Conservation (phyloP, 2,797 vertebrate genomes). For the Fistularia tabacaria region DNA sequence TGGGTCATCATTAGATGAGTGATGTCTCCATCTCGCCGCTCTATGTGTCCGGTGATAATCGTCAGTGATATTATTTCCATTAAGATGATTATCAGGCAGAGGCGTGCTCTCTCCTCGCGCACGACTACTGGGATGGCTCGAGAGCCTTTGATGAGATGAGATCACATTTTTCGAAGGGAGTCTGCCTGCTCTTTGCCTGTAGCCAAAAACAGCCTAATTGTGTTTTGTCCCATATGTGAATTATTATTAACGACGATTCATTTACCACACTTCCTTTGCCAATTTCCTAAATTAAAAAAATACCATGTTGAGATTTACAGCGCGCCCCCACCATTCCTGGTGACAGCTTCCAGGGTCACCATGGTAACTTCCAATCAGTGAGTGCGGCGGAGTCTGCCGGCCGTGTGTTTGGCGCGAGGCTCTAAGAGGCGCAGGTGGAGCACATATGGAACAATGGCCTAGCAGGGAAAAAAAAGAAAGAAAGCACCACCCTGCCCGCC, state of each 20-base stretch:
- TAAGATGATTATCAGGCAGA: slow-evolving; percentile 63
- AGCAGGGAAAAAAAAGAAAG: slow-evolving; percentile 37
- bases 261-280: slow-evolving; percentile 79
- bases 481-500: slow-evolving; percentile 62
- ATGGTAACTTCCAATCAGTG: slow-evolving; percentile 78
- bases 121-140: slow-evolving; percentile 67
- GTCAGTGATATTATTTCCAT: slow-evolving; percentile 67
- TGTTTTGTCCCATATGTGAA: slow-evolving; percentile 78
- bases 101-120: slow-evolving; percentile 52
- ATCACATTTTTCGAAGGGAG: slow-evolving; percentile 64
- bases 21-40: slow-evolving; percentile 54
- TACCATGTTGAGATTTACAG: slow-evolving; percentile 73
- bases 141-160: slow-evolving; percentile 76
- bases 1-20: slow-evolving; percentile 45
- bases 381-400: slow-evolving; percentile 64
- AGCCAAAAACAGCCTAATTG: slow-evolving; percentile 74
- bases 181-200: slow-evolving; percentile 65
- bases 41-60: slow-evolving; percentile 52
- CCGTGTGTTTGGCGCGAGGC: slow-evolving; percentile 72
- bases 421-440: slow-evolving; percentile 79
- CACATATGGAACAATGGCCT: slow-evolving; percentile 80
- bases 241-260: slow-evolving; percentile 81
- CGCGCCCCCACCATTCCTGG: slow-evolving; percentile 48
- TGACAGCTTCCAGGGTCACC: slow-evolving; percentile 69
- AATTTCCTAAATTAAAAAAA: slow-evolving; percentile 80